These are phyloP conservation scores for Brienomyrus brachyistius DNA, from an alignment of 2,113 vertebrate species.

Conservation along the genomic window DNA sequence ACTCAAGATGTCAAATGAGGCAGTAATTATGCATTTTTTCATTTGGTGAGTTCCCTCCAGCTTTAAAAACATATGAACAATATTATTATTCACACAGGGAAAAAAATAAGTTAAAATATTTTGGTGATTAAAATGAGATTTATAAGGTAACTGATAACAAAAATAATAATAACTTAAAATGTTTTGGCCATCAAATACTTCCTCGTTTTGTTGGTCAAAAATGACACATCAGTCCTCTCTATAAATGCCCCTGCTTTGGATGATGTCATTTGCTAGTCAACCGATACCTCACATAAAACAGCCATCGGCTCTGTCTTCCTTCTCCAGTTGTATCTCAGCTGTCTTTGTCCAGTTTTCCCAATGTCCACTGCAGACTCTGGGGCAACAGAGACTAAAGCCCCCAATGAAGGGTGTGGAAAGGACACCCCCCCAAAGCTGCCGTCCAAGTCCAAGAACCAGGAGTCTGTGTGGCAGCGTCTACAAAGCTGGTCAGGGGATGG, in stretches of 20 bases:
- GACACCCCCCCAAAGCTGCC: neutral
- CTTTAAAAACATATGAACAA: constrained; percentile 55
- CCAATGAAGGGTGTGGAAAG: neutral
- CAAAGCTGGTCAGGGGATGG: neutral
- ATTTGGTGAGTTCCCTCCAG: constrained; percentile 30
- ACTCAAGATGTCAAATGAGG: constrained; percentile 37
- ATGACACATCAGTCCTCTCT: constrained; percentile 30
- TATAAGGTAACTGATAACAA: constrained; percentile 44
- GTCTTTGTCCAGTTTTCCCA: neutral
- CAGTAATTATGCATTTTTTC: constrained; percentile 28
- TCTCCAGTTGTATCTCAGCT: neutral
- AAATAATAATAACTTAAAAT: constrained; percentile 54
- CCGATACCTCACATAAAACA: constrained; percentile 17
- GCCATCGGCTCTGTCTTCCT: neutral
- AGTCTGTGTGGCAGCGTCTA: constrained; percentile 18
- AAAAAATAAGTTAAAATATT: constrained; percentile 40
- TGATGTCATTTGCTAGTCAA: constrained; percentile 34
- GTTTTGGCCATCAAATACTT: constrained; percentile 50
- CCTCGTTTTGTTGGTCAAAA: constrained; percentile 27
- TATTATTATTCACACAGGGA: constrained; percentile 32
- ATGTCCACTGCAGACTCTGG: neutral
- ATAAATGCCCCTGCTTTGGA: constrained; percentile 25
- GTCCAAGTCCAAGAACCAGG: neutral
- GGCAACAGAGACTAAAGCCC: neutral
- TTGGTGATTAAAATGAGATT: constrained; percentile 38